Evolutionary conservation across 2,797 vertebrate species (phyloP).

Genomic region (Micromesistius poutassou): DNA sequence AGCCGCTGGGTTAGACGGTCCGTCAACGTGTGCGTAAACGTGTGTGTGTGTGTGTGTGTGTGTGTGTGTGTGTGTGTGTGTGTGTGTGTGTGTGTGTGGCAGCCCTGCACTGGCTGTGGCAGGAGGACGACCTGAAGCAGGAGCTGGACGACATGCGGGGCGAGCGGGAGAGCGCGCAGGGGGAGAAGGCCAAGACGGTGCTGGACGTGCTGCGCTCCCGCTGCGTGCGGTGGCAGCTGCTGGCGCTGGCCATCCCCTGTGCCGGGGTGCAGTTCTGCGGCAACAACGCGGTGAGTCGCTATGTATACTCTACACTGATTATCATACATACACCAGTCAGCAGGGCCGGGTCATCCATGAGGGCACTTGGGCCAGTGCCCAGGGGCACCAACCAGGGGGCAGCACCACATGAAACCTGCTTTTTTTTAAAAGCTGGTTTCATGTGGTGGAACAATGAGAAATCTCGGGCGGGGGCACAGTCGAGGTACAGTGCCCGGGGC

Average conservation of each 20-base stretch:
- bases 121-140: conserved; percentile 58
- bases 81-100: conserved; percentile 11
- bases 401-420: no score
- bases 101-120: conserved; percentile 79
- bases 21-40: conserved; percentile 2
- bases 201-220: conserved; percentile 70
- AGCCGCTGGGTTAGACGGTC: neutral
- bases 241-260: conserved; percentile 66
- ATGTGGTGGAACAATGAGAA: no score
- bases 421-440: no score
- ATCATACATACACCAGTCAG: no score
- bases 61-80: conserved; percentile 12
- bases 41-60: conserved; percentile 12
- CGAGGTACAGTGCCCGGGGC: no score
- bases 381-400: no score
- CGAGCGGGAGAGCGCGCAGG: conserved; percentile 60
- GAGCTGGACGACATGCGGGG: conserved; percentile 76
- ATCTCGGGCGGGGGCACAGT: no score
- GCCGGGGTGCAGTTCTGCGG: conserved; percentile 63
- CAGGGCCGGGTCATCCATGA: no score
- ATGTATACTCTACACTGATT: no score
- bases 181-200: conserved; percentile 62
- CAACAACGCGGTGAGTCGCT: conserved; percentile 50
- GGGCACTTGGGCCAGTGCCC: no score
- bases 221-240: conserved; percentile 75